Conservation (phyloP, 2,888 invertebrate genomes). For the Apamea anceps region DNA sequence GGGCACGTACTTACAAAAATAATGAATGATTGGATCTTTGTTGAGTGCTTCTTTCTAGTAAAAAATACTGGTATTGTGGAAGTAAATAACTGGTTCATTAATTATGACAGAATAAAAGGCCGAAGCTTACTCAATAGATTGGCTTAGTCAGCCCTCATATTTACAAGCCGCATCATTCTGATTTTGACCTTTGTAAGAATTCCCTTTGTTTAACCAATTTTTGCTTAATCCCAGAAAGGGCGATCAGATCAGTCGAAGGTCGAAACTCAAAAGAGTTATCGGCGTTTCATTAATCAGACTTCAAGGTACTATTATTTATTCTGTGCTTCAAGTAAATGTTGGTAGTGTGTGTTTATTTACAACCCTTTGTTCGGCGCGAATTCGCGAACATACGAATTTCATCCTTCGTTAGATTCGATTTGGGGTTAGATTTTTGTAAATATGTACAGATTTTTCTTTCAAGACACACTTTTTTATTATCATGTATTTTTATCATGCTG, state of each 20-base stretch:
- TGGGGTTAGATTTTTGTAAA: neutral
- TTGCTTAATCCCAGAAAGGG: slow-evolving; percentile 1
- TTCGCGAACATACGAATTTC: slow-evolving; percentile 4
- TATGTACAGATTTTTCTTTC: neutral
- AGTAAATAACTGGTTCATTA: neutral
- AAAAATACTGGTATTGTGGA: slow-evolving; percentile 2
- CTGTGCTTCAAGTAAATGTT: slow-evolving; percentile 10
- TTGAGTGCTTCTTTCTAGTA: neutral
- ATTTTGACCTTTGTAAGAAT: neutral
- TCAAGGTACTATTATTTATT: too few species aligned
- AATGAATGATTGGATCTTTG: neutral
- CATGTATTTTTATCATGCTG: neutral
- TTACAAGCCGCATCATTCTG: neutral
- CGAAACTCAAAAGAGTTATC: slow-evolving; percentile 3
- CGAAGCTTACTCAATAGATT: neutral
- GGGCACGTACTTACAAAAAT: neutral
- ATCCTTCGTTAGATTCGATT: neutral
- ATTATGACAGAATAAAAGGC: slow-evolving; percentile 1
- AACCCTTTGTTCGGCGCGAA: slow-evolving; percentile 20
- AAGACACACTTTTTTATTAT: neutral
- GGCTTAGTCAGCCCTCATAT: neutral
- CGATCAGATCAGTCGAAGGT: slow-evolving; percentile 15
- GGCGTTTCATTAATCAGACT: slow-evolving; percentile 24
- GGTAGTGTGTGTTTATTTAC: slow-evolving; percentile 8
- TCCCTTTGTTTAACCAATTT: slow-evolving; percentile 8